Evolutionary conservation across 2,797 vertebrate genomes (phyloP).

Genomic region (Monodelphis domestica): DNA sequence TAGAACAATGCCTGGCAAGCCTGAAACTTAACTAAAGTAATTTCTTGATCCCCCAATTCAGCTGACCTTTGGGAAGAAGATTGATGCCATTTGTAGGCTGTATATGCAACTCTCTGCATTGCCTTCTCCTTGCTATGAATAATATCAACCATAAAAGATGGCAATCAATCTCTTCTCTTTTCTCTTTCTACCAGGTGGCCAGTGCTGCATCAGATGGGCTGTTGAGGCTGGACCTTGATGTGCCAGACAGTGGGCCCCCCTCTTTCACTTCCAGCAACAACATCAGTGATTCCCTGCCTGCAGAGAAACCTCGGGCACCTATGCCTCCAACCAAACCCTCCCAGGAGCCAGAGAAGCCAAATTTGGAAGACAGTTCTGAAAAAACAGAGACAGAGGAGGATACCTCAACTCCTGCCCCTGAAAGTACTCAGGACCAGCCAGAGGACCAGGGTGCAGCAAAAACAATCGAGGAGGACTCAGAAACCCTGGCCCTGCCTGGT

Average conservation of each 20-base stretch:
- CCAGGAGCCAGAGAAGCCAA: constrained; percentile 66
- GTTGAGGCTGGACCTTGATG: constrained; percentile 91
- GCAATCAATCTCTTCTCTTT: neutral
- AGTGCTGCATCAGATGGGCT: constrained; percentile 90
- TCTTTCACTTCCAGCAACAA: constrained; percentile 77
- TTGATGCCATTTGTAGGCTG: neutral
- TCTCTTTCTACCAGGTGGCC: constrained; percentile 87
- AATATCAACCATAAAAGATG: neutral
- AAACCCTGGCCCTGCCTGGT: constrained; percentile 53
- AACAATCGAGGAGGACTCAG: constrained; percentile 62
- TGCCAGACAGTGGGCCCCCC: constrained; percentile 84
- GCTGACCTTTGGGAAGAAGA: neutral
- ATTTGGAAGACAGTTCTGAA: constrained; percentile 58
- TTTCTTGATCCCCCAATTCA: neutral
- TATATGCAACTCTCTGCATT: neutral
- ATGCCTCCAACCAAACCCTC: constrained; percentile 86
- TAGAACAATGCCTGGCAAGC: neutral
- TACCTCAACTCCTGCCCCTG: constrained; percentile 67
- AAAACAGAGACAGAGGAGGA: constrained; percentile 70
- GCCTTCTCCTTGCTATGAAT: neutral
- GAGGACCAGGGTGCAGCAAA: constrained; percentile 60
- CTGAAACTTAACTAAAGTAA: neutral
- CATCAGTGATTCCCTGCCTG: constrained; percentile 67
- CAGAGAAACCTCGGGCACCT: constrained; percentile 81
- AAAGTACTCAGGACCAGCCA: constrained; percentile 57